These are phyloP conservation scores for Rhamphomyia laevipes DNA, from an alignment of 2,888 invertebrate species.

Conservation along the genomic window DNA sequence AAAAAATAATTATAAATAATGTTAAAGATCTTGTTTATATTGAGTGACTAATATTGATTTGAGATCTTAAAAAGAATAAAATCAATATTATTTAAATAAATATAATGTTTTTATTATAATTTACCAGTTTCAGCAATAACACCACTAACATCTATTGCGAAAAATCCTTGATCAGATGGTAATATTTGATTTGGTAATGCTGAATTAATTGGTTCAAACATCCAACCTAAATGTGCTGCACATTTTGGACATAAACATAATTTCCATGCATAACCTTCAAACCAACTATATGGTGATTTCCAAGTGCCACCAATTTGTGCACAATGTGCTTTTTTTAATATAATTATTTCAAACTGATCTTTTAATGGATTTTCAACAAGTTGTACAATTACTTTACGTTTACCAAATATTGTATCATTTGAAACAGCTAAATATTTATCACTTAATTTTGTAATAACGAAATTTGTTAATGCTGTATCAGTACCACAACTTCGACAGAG, in stretches of 20 bases:
- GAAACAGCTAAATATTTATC: conserved; percentile 39
- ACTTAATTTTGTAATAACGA: conserved; percentile 42
- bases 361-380: conserved; percentile 45
- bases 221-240: conserved; percentile 46
- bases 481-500: conserved; percentile 48
- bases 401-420: conserved; percentile 44
- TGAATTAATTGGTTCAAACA: conserved; percentile 40
- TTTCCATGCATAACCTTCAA: conserved; percentile 53
- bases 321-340: conserved; percentile 44
- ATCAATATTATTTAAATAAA: background rate
- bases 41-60: background rate
- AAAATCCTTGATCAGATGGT: conserved; percentile 31
- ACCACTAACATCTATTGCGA: conserved; percentile 27
- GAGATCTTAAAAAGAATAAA: background rate
- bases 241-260: conserved; percentile 50
- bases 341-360: conserved; percentile 43
- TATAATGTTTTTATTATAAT: background rate
- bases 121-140: conserved; percentile 32
- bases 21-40: background rate
- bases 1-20: no score
- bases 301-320: conserved; percentile 37
- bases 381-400: conserved; percentile 43
- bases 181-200: conserved; percentile 21
- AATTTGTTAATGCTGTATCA: conserved; percentile 44
- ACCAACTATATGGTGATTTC: conserved; percentile 49